Evolutionary conservation across 2,113 vertebrate genomes (phyloP).

Genomic region (Falcunculus frontatus): DNA sequence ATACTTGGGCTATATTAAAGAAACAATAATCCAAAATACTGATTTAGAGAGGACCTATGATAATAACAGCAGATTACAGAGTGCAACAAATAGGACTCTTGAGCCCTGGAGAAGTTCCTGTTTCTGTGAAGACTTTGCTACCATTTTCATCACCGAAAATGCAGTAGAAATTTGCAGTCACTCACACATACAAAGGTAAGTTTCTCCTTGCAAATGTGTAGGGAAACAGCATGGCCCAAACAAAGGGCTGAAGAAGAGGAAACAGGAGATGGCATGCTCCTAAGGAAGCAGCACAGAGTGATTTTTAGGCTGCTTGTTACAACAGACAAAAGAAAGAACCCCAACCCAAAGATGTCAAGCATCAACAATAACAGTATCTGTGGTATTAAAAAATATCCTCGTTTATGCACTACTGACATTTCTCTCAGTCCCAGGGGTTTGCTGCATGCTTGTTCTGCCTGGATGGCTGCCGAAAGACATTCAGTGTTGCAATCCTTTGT

Average conservation of each 20-base stretch:
- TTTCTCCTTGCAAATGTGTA: neutral
- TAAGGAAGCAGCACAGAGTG: neutral
- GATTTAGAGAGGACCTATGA: neutral
- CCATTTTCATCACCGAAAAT: neutral
- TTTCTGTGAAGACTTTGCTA: neutral
- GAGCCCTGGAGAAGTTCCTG: neutral
- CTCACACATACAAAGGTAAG: neutral
- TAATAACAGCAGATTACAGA: neutral
- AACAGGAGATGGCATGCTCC: fast-evolving
- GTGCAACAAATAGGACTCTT: neutral
- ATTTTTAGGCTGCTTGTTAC: neutral
- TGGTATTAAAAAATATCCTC: neutral
- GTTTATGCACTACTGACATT: neutral
- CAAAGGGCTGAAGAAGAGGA: neutral
- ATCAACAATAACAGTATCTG: neutral
- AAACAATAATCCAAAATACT: neutral
- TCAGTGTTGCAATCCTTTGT: conserved; percentile 16
- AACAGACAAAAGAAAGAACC: neutral
- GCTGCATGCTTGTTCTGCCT: neutral
- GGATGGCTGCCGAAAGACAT: neutral
- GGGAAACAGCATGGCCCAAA: neutral
- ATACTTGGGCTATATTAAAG: neutral
- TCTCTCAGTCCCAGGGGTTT: neutral
- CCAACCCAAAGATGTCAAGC: neutral
- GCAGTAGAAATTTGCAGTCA: neutral